Evolutionary conservation across 2,888 invertebrate genomes (phyloP), one percentile per base, ranked within the genome.

Genomic region (Cantharis flavilabris): DNA sequence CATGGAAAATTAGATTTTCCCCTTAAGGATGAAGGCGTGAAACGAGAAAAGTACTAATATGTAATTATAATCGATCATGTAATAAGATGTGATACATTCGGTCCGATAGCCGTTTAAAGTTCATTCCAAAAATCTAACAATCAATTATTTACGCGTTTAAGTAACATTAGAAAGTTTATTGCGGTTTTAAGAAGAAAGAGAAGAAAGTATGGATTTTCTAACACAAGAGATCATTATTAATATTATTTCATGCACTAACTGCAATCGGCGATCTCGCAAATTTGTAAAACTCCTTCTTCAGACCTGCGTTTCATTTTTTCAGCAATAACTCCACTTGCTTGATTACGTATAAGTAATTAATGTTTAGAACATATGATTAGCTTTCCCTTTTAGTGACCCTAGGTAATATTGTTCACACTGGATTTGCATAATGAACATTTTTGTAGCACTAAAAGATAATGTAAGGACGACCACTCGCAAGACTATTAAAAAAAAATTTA

Each of bases 121-220:
- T 49, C 49, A 49, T 49, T 49, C 49, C 49, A 67, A 67, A 67
- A 67, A 67, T 67, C 26, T 13, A 67, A n/a, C 26, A 67, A 67
- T 26, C 65, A 67, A 67, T 67, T 67, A 67, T 67, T 67, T 23
- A 67, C 26, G 65, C 65, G 26, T 67, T 67, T 67, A 20, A 67
- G 65, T 64, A 67, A 67, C 65, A 67, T 67, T 67, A 67, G 65
- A 67, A 67, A 67, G 65, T 67, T 14, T 20, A 23, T 67, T 67
- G 65, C 26, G 65, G 65, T 67, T 67, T 20, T 26, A 67, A 67
- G 49, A 67, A 67, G 65, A 67, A 67, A 67, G 65, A 67, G 65
- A 67, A 67, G 65, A 67, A 67, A 67, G 65, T 67, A 67, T 67
- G 23, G 65, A 67, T 67, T 67, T 67, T 20, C 65, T 67, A 65